Evolutionary conservation across 2,888 invertebrate genomes (phyloP), one percentile per base, ranked within the genome.

Genomic region (Drosophila niveifrons): DNA sequence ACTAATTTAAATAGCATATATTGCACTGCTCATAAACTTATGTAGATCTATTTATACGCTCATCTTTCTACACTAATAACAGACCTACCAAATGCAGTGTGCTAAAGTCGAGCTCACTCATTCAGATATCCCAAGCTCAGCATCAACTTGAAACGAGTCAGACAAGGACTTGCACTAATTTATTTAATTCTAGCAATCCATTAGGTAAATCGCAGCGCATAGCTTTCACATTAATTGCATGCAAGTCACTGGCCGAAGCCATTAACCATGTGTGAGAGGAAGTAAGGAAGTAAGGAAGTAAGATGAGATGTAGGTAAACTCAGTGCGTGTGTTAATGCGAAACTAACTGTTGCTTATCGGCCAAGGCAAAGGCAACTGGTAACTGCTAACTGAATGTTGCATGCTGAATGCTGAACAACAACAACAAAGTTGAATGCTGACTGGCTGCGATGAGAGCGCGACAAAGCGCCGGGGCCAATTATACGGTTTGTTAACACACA

Each of bases 401-500:
- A 8, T 2, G 29, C 43, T 34, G 66, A n/a, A 28, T 59, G 23
- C 28, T n/a, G 43, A 47, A 51, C 65, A 50, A 23, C n/a, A n/a
- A n/a, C 23, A 23, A 23, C 23, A 23, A 23, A 23, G 23, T 8
- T 53, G 48, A 18, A 65, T 75, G 80, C 82, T 72, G 66, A 50
- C 3, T 23, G 18, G 18, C 23, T 23, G 61, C 31, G 17, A 13
- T 57, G 34, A 47, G 23, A 3, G 57, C 56, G 73, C 72, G 66
- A 72, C 80, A 80, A 73, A 73, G 80, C 66, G 78, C 64, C 67
- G 63, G 63, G 77, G 81, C 88, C 85, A 88, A 86, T 86, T 86
- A 86, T 82, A 80, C 88, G 85, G 83, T 83, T 86, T 88, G 86
- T 88, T 86, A 86, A 86, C 85, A 88, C 82, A 78, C 83, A 88